phyloP scores from a whole-genome alignment of 1,140 invertebrate species.

The Tribolium castaneum region DNA sequence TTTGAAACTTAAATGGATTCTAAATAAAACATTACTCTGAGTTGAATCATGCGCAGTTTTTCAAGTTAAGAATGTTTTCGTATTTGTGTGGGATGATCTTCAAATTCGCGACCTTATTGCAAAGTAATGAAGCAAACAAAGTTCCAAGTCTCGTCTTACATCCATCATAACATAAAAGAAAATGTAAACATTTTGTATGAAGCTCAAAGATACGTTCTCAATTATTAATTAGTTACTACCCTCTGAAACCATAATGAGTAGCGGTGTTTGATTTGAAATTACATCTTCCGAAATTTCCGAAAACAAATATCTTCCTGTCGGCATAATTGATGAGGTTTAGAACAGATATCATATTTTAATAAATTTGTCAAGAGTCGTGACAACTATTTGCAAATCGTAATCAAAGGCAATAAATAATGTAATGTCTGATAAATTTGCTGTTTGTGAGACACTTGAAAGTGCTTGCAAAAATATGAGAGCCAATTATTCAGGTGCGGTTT shows the following conservation, averaged over 20 bases:
- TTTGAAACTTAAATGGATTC: neutral
- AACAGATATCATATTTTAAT: neutral
- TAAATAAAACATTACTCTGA: neutral
- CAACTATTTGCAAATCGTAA: neutral
- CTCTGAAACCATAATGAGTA: neutral
- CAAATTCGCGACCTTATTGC: neutral
- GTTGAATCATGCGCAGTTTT: neutral
- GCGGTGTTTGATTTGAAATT: neutral
- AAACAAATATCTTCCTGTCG: neutral
- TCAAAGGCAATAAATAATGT: too few species aligned
- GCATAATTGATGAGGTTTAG: neutral
- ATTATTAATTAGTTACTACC: neutral
- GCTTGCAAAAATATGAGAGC: slow-evolving; percentile 25
- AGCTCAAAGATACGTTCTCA: neutral
- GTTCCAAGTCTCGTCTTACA: neutral
- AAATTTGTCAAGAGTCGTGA: slow-evolving; percentile 1
- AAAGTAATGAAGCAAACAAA: neutral
- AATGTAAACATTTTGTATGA: neutral
- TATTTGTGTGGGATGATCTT: too few species aligned
- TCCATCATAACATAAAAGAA: neutral
- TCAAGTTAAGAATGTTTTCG: too few species aligned
- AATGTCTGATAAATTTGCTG: neutral
- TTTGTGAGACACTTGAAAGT: neutral
- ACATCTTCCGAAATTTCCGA: neutral
- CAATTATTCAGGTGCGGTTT: slow-evolving; percentile 30